Evolutionary conservation across 2,797 vertebrate genomes (phyloP).

Genomic region (Gymnothorax reevesii): DNA sequence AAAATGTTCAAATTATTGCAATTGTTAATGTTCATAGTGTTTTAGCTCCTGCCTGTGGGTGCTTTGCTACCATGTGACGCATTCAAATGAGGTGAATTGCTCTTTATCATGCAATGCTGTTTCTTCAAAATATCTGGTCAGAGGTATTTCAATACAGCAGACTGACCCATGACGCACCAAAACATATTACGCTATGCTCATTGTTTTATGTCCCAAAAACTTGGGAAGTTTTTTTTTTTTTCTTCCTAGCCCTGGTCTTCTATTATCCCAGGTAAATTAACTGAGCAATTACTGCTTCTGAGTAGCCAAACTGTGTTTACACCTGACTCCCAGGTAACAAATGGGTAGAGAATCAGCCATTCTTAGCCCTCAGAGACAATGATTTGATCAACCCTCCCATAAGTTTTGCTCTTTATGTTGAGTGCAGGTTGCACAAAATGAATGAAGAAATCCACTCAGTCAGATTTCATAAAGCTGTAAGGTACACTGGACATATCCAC

Average conservation of each 20-base stretch:
- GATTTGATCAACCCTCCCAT: not conserved
- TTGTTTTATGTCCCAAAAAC: not conserved
- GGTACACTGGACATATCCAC: slow-evolving; percentile 16
- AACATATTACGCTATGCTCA: slow-evolving; percentile 8
- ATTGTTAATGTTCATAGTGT: slow-evolving; percentile 29
- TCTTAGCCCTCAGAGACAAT: too few species aligned
- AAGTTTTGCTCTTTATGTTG: not conserved
- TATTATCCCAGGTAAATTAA: too few species aligned
- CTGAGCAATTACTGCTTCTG: too few species aligned
- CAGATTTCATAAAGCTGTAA: not conserved
- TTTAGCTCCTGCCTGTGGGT: slow-evolving; percentile 36
- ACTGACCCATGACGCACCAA: slow-evolving; percentile 17
- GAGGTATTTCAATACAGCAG: not conserved
- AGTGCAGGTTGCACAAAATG: not conserved
- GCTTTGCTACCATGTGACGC: slow-evolving; percentile 53
- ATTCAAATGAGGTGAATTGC: slow-evolving; percentile 24
- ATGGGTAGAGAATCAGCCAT: too few species aligned
- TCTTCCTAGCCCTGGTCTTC: not conserved
- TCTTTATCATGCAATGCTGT: slow-evolving; percentile 22
- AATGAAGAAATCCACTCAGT: not conserved
- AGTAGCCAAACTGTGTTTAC: too few species aligned
- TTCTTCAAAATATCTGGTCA: not conserved
- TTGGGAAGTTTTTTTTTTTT: not conserved
- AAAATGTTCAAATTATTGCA: slow-evolving; percentile 15
- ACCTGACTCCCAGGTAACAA: too few species aligned